Evolutionary conservation across 2,888 invertebrate genomes (phyloP), one percentile per base, ranked within the genome.

Genomic region (Chaitophorus viminalis): DNA sequence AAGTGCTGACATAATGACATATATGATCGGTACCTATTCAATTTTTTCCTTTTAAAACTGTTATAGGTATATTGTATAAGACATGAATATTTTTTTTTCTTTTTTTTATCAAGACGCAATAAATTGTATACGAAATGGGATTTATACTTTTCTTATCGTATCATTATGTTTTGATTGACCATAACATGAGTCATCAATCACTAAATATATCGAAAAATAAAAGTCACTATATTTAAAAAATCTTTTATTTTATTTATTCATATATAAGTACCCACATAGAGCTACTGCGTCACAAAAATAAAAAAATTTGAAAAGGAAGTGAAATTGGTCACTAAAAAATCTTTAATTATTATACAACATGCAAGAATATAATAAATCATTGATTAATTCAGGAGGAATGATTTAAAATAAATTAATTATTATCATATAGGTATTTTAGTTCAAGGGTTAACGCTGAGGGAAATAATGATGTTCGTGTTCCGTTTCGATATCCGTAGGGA

Each of bases 171-270:
- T 39, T 29, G 60, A 39, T 36, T 29, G 36, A 65, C 6, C n/a
- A 17, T 29, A 65, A 79, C 36, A 36, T 36, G 5, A 60, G 25
- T n/a, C 25, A 8, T 14, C 25, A 33, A 36, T 78, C 60, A 36
- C 31, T 60, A 60, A 60, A 78, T n/a, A 60, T 78, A 78, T 36
- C 60, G n/a, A 17, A 46, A 46, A 76, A 76, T 76, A 76, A 76
- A 39, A 76, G 21, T 33, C 11, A 46, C 46, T n/a, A 76, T 0
- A 39, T 25, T 39, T 36, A n/a, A 39, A 74, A 25, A 60, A 60
- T 14, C 1, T 14, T 0, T 11, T 46, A 46, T 46, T n/a, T n/a
- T n/a, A n/a, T n/a, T n/a, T n/a, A n/a, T n/a, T n/a, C 46, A 46
- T 25, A 25, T 25, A 11, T 54, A 54, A 11, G 60, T 60, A 25